Conservation (phyloP, 2,888 invertebrate genomes). For the Pherbina coryleti region DNA sequence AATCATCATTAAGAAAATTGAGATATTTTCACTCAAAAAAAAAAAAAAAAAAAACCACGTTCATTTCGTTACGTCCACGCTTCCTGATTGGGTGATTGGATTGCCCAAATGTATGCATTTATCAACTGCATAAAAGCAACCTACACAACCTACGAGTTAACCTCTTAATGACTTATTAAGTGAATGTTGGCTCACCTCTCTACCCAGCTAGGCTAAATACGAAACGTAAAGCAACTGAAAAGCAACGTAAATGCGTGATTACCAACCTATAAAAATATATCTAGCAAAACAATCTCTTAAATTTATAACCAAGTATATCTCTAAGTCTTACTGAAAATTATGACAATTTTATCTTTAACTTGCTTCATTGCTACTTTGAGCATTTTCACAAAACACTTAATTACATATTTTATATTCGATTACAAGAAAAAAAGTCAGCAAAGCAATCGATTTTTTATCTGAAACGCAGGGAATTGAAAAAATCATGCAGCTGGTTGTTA, state of each 20-base stretch:
- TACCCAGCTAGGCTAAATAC: background rate
- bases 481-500: background rate
- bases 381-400: background rate
- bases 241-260: too few species aligned
- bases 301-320: slow-evolving; percentile 17
- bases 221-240: background rate
- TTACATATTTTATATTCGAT: background rate
- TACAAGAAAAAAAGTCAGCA: background rate
- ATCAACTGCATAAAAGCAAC: background rate
- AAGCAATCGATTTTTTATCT: background rate
- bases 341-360: slow-evolving; percentile 13
- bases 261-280: too few species aligned
- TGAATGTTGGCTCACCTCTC: background rate
- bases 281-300: background rate
- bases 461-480: background rate
- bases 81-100: background rate
- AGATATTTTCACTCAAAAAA: too few species aligned
- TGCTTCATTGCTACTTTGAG: background rate
- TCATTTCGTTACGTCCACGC: background rate
- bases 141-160: background rate
- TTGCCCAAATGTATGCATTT: background rate
- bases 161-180: slow-evolving; percentile 14
- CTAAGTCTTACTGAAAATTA: background rate
- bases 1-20: too few species aligned
- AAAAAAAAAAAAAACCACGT: too few species aligned